These are phyloP conservation scores for Brachypterus glaber DNA, from an alignment of 2,888 invertebrate species.

Conservation along the genomic window DNA sequence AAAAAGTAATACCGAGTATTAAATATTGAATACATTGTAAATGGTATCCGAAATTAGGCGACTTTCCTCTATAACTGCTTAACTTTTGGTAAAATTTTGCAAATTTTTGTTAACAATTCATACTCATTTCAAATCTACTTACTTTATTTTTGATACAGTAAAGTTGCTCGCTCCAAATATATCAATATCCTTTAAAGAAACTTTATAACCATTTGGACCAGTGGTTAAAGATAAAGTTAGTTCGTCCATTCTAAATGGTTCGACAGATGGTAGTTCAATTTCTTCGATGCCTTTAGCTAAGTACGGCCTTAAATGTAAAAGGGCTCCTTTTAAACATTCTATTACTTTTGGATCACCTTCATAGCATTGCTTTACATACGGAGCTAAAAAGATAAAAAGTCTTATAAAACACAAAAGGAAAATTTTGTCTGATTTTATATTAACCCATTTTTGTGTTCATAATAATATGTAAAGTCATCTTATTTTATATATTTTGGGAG, in stretches of 20 bases:
- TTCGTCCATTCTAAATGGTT: conserved; percentile 56
- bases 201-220: conserved; percentile 50
- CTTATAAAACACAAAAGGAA: too few relatives aligned
- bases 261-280: conserved; percentile 56
- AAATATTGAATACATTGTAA: too few relatives aligned
- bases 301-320: conserved; percentile 52
- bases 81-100: not conserved
- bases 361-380: conserved; percentile 59
- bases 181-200: conserved; percentile 49
- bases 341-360: conserved; percentile 51
- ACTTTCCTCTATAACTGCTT: too few relatives aligned
- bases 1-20: too few relatives aligned
- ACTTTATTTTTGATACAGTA: conserved; percentile 49
- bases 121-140: conserved; percentile 30
- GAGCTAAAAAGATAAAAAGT: conserved; percentile 45
- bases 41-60: too few relatives aligned
- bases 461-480: not conserved
- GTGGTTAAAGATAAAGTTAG: conserved; percentile 49
- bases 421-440: too few relatives aligned
- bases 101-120: conserved; percentile 2
- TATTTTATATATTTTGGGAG: conserved; percentile 4
- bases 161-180: conserved; percentile 57
- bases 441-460: not conserved
- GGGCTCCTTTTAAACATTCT: conserved; percentile 47
- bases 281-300: conserved; percentile 53